Base-by-base conservation (phyloP, 1,140 invertebrate species). In the Drosophila nannoptera region DNA sequence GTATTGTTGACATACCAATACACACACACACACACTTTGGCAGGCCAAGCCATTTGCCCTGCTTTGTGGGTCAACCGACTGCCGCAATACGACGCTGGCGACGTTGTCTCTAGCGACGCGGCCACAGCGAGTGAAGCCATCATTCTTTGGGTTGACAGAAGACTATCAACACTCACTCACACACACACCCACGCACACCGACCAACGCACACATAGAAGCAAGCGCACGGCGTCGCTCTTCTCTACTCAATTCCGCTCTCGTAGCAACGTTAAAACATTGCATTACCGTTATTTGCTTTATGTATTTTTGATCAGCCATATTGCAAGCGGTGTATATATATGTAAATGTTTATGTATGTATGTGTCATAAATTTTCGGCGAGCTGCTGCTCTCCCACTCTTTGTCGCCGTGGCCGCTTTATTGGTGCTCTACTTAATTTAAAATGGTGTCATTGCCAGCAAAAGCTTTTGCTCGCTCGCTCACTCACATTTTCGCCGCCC, bases 371-470 rank as follows among this genome's bases (percentile, higher is more conserved):
- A 83, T 82, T 69, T 55, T 45, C 42, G 35, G 35, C 16, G 32
- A 46, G 52, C 56, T 46, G 35, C 31, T 14, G 0, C 58, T 33
- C 12, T 29, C 7, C 8, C 53, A 31, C 38, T 32, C 0, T 31
- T n/a, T n/a, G n/a, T n/a, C n/a, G n/a, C n/a, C n/a, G n/a, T n/a
- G 32, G 8, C 36, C 7, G 9, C 8, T 56, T 62, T 75, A 40
- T 60, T 54, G 63, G 62, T 72, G 75, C 74, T 78, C 78, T 75
- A 83, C 67, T 75, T 82, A 54, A 77, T 67, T 73, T 75, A 46
- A 77, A 78, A 78, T 73, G 73, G 72, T 84, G 80, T 83, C 80
- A 78, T 75, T 83, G 75, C 73, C 75, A 78, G 68, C 48, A 65
- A 49, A 49, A 48, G 48, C 31, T 62, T 38, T 52, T 35, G 42